Evolutionary conservation across 2,888 invertebrate species (phyloP).

Genomic region (Laspeyria flexula): DNA sequence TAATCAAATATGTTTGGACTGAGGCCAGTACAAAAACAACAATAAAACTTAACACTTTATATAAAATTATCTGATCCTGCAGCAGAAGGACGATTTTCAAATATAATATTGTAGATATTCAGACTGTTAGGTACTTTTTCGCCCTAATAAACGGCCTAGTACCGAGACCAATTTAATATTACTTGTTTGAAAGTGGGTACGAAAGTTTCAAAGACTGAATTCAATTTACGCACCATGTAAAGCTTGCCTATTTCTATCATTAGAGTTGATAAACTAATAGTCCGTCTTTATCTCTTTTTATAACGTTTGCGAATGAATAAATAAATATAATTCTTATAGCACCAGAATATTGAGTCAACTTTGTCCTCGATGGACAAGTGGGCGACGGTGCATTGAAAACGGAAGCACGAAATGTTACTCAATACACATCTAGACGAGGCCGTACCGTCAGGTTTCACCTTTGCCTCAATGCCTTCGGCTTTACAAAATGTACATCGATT

Average conservation of each 20-base stretch:
- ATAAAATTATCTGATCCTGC: conserved; percentile 7
- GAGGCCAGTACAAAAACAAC: conserved; percentile 24
- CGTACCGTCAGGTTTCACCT: conserved; percentile 71
- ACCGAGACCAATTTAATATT: too few species aligned
- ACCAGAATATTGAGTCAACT: conserved; percentile 6
- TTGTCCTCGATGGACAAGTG: conserved; percentile 36
- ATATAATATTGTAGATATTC: neutral
- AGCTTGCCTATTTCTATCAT: too few species aligned
- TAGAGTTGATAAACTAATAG: too few species aligned
- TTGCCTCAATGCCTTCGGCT: conserved; percentile 64
- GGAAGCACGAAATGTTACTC: conserved; percentile 75
- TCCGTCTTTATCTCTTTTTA: too few species aligned
- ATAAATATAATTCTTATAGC: too few species aligned
- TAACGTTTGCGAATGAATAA: too few species aligned
- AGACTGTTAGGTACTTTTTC: neutral
- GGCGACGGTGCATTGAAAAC: conserved; percentile 58
- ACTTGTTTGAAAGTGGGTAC: too few species aligned
- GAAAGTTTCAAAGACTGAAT: too few species aligned
- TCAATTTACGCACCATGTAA: too few species aligned
- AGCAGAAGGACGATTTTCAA: neutral
- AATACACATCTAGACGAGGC: conserved; percentile 70
- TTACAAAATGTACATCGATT: conserved; percentile 46
- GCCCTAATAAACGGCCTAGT: neutral
- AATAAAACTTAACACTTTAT: conserved; percentile 14
- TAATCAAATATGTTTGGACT: conserved; percentile 21